Base-by-base conservation (phyloP, 2,113 vertebrate genomes). In the Myotis lucifugus region DNA sequence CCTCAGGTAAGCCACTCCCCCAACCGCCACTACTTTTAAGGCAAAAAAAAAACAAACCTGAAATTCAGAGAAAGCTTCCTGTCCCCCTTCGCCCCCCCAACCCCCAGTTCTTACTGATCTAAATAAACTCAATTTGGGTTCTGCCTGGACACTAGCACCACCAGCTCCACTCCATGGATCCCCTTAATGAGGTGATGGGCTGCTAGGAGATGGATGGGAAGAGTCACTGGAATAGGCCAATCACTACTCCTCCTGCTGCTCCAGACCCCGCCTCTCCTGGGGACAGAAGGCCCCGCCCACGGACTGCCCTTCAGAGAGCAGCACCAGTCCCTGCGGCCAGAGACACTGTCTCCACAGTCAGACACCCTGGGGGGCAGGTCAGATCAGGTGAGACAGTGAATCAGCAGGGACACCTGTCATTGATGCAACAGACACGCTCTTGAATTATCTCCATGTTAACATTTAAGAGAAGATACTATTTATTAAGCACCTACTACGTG, bases 221-320 rank as follows among this genome's bases (percentile, higher is more conserved):
- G 25, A 56, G 34, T 34, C 66, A 11, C 42, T 23, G 48, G 19
- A 46, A n/a, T 4, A 15, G 42, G 64, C 7, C 32, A 19, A 37
- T 23, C 56, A 56, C 37, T 27, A 2, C 29, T 77, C 46, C 50
- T 81, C 59, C 27, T 76, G 23, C 29, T 61, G 54, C 21, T 64
- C 85, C 83, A 97, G 97, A 96, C 54, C 83, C 5, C 7, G n/a
- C 50, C 42, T 29, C 73, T 95, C 90, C n/a, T 42, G 56, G 18
- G n/a, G 54, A 91, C 91, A 96, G 93, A 97, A 97, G 79, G 87
- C n/a, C 37, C 11, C 2, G 34, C 66, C 92, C 70, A 3, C 82
- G 25, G 25, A 67, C 3, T 59, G 40, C 40, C 61, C 67, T 59
- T 94, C 92, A 9, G 92, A 94, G 0, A 91, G 78, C 54, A 91